These are phyloP conservation scores for Stichodactyla helianthus DNA, from an alignment of 64 coral and sea anemone species.

Conservation along the genomic window DNA sequence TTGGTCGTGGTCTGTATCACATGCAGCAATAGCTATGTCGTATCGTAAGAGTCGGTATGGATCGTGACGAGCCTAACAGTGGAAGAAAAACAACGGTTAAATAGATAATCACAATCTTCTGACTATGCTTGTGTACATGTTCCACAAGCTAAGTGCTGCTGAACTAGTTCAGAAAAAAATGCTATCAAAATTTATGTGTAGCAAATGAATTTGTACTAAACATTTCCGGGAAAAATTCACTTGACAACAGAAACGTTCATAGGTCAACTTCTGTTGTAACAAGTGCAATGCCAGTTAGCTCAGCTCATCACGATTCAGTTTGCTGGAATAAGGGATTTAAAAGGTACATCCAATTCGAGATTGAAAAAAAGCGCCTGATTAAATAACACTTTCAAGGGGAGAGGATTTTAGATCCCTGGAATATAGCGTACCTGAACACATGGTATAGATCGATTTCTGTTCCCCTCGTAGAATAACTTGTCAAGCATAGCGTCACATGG, in stretches of 20 bases:
- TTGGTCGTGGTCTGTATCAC: slow-evolving; percentile 23
- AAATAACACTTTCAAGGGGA: neutral
- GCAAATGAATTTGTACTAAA: too few relatives aligned
- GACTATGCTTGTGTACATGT: neutral
- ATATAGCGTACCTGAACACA: slow-evolving; percentile 73
- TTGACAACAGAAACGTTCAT: too few relatives aligned
- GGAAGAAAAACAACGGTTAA: neutral
- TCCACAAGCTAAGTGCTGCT: too few relatives aligned
- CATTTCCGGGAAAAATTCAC: too few relatives aligned
- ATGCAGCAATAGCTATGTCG: slow-evolving; percentile 69
- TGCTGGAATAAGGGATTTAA: too few relatives aligned
- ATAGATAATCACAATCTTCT: neutral
- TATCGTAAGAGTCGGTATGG: slow-evolving; percentile 84
- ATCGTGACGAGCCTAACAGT: slow-evolving; percentile 72
- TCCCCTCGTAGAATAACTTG: slow-evolving; percentile 84
- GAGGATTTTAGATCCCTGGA: neutral
- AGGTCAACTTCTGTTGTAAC: too few relatives aligned
- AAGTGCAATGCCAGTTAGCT: too few relatives aligned
- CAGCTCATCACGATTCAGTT: too few relatives aligned
- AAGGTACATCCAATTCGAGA: too few relatives aligned
- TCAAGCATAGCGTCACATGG: slow-evolving; percentile 88
- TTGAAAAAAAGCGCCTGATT: too few relatives aligned
- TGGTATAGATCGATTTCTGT: slow-evolving; percentile 85
- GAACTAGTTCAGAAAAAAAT: too few relatives aligned
- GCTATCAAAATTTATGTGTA: too few relatives aligned